Conservation (phyloP, 2,113 vertebrate species). For the Setophaga petechia region DNA sequence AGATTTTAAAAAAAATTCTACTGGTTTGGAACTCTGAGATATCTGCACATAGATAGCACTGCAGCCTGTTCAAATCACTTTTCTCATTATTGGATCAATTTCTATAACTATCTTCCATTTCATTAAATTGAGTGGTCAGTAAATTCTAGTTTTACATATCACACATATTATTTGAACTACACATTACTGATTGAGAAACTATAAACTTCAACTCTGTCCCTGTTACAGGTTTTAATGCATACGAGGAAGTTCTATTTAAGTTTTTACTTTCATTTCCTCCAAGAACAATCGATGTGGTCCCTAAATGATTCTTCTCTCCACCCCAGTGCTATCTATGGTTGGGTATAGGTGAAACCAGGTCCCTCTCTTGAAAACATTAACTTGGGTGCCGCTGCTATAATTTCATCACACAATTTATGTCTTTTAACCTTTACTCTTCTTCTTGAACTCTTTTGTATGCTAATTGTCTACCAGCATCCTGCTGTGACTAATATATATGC, state of each 20-base stretch:
- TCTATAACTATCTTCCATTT: background rate
- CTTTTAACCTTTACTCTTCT: background rate
- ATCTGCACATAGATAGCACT: background rate
- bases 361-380: background rate
- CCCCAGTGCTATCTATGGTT: background rate
- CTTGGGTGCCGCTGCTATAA: background rate
- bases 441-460: background rate
- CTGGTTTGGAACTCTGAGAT: background rate
- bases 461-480: background rate
- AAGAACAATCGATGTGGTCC: background rate
- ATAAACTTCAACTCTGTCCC: background rate
- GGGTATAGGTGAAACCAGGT: background rate
- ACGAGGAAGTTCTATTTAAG: background rate
- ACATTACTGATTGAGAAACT: background rate
- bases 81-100: background rate
- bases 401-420: background rate
- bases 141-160: background rate
- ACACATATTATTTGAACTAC: background rate
- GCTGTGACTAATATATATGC: background rate
- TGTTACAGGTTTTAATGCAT: background rate
- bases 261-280: background rate
- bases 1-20: background rate
- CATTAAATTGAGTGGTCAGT: background rate
- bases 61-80: background rate
- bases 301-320: background rate